A percentile compares a stretch with the other conserved stretches of the same genome.
These are phyloP conservation scores for Cremastinae sp. DNA, from an alignment of 2,888 invertebrate genomes.

Conservation along the genomic window DNA sequence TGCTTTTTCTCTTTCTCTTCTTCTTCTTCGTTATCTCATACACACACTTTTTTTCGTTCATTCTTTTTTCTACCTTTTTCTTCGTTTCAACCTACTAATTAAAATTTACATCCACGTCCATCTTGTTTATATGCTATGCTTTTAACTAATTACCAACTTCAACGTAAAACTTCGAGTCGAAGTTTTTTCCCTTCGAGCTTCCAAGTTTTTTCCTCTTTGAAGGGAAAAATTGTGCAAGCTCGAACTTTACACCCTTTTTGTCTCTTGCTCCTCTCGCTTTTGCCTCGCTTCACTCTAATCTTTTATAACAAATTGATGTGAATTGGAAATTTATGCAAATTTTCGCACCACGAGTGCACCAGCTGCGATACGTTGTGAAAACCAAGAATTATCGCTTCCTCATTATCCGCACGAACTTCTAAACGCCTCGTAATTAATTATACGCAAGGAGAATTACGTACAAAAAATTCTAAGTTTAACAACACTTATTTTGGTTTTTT, in stretches of 20 bases:
- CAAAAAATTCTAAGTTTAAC: background rate
- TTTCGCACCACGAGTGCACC: slow-evolving; percentile 41
- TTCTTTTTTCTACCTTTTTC: no score
- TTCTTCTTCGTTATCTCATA: no score
- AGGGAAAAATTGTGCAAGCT: background rate
- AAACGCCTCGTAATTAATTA: slow-evolving; percentile 36
- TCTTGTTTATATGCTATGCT: no score
- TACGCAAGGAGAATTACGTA: background rate
- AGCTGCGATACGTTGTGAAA: slow-evolving; percentile 56
- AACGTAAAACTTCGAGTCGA: background rate
- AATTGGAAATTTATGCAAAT: slow-evolving; percentile 53
- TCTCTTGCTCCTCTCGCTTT: slow-evolving; percentile 6
- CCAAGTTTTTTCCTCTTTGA: slow-evolving; percentile 1
- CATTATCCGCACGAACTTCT: slow-evolving; percentile 67
- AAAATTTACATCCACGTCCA: no score
- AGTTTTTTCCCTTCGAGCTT: background rate
- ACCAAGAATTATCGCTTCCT: slow-evolving; percentile 65
- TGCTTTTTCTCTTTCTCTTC: no score
- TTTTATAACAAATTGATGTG: slow-evolving; percentile 26
- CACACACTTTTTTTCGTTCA: no score
- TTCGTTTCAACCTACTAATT: no score
- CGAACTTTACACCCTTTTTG: slow-evolving; percentile 13
- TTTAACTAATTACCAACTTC: no score
- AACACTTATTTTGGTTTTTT: background rate
- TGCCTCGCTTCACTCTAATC: background rate